Conservation (phyloP, 2,113 vertebrate genomes). For the Cavia aperea region DNA sequence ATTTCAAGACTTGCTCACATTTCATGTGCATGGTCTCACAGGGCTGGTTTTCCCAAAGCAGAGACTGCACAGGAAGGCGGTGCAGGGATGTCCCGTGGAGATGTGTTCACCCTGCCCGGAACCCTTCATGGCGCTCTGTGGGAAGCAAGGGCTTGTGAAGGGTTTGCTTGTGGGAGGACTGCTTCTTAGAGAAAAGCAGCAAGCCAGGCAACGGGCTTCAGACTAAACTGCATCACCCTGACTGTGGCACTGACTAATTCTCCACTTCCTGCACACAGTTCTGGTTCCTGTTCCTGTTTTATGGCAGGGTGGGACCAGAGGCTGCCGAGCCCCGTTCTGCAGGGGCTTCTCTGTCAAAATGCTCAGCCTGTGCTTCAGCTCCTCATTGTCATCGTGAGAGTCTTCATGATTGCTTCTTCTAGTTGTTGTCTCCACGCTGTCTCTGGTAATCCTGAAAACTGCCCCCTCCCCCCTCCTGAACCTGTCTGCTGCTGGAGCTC, state of each 20-base stretch:
- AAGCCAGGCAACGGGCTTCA: neutral
- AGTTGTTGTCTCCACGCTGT: neutral
- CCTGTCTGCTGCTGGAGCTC: neutral
- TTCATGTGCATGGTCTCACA: constrained; percentile 18
- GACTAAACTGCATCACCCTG: neutral
- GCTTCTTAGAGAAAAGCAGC: neutral
- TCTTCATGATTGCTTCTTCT: rapidly evolving
- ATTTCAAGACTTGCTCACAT: constrained; percentile 66
- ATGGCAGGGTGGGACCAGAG: no score
- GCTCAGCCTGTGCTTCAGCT: neutral
- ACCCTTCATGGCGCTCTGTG: neutral
- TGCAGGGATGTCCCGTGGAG: constrained; percentile 37
- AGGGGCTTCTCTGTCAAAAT: no score
- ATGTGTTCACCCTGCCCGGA: constrained; percentile 26
- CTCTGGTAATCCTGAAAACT: neutral
- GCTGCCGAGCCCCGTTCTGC: rapidly evolving
- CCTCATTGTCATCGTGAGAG: rapidly evolving
- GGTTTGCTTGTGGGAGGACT: neutral
- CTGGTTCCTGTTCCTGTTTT: neutral
- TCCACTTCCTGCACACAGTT: neutral
- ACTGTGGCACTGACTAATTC: neutral
- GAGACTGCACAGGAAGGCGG: constrained; percentile 46
- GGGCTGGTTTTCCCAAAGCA: constrained; percentile 55
- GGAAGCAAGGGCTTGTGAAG: constrained; percentile 5
- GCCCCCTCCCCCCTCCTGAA: neutral